Base-by-base conservation (phyloP, 2,888 invertebrate species). In the Emmelina monodactyla region DNA sequence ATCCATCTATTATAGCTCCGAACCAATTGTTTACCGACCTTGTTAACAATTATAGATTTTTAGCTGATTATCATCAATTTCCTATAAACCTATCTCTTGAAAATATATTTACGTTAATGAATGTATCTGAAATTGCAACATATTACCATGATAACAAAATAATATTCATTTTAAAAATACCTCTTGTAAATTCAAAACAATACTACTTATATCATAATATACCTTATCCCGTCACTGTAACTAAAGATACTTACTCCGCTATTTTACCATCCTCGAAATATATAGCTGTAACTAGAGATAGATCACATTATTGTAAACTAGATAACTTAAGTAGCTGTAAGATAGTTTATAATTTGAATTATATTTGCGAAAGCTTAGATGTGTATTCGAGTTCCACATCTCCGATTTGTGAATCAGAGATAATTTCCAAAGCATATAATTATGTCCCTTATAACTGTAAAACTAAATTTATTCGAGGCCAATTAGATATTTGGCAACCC, bases 221-320 rank as follows among this genome's bases (percentile, higher is more conserved):
- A 12, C 38, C 41, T 32, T 30, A 19, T 32, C 35, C 37, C 15
- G 33, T 37, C 3, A 12, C 19, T 13, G 13, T 11, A 13, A 5
- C 14, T 16, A 10, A 33, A 12, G 22, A 35, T 10, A 22, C 35
- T 7, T 39, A 32, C 32, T 30, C 31, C 1, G 28, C 32, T 31
- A 40, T 42, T 19, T 28, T 40, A 28, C 42, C 38, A 16, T 34
- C 33, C 28, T 31, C 22, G 13, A 37, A 36, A 28, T 42, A 38
- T 28, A 38, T 42, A 31, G 37, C 33, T 16, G 13, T 42, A n/a
- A 40, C 28, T 22, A 40, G 29, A 29, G 38, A 40, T 37, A 42
- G 31, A 16, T 33, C 33, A 7, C 31, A 15, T 19, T 42, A 37
- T 33, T 35, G 29, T 34, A 39, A 32, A 12, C 22, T 39, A 16